Evolutionary conservation across 2,888 invertebrate species (phyloP), one percentile per base, ranked within the genome.

Genomic region (Drosophila demipolita): DNA sequence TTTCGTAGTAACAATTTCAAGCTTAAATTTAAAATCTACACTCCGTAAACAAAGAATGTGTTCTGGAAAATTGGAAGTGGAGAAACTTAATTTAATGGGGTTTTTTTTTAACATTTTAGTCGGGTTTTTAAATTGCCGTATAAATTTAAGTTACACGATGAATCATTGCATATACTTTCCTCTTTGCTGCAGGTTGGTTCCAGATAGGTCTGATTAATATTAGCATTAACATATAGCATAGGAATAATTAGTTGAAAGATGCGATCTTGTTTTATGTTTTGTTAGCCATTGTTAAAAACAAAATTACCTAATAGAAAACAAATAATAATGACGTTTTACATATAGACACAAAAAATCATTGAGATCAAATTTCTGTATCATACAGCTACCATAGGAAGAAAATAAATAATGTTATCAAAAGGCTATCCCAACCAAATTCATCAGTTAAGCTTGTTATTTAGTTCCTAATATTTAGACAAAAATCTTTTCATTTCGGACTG

Each of bases 231-330:
- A 7, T 12, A 12, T 42, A 1, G 20, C 3, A 12, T 12, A 3
- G 20, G 12, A 42, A 12, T 42, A 20, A 12, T 20, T 12, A 3
- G 12, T 12, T 42, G 1, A 42, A 20, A 12, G 3, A 7, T 42
- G 1, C 6, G 1, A 20, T 1, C n/a, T n/a, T n/a, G 2, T 40
- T 9, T n/a, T 40, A 1, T 40, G n/a, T n/a, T n/a, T 40, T 40
- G n/a, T n/a, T n/a, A n/a, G 3, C 40, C n/a, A 40, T n/a, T n/a
- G 0, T n/a, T 4, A 11, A 40, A 4, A 0, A 4, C 9, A 9
- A n/a, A 40, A n/a, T 38, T n/a, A n/a, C 3, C 9, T 4, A 40
- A 40, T 9, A 26, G 0, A 0, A 26, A 26, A 26, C 3, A 5
- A 4, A 29, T 29, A 29, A 29, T 29, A 5, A 29, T 29, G 29